Base-by-base conservation (phyloP, 2,797 vertebrate species). In the Synanceia verrucosa region DNA sequence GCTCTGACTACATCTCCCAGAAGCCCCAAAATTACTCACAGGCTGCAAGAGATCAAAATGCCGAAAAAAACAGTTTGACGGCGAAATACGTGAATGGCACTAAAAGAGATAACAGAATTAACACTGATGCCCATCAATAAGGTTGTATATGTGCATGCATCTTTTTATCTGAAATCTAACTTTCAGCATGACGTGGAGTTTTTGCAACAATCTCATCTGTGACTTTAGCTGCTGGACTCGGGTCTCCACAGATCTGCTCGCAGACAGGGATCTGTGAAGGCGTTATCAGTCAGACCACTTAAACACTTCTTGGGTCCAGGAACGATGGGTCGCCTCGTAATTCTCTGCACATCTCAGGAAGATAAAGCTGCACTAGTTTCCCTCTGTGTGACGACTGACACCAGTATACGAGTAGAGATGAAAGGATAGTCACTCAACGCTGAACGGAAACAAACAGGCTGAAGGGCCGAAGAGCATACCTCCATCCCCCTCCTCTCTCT, bases 371-470 rank as follows among this genome's bases (percentile, higher is more conserved):
- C 39, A 60, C 19, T 13, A 50, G 71, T 81, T 84, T 88, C 70
- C 74, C 68, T 68, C 70, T 58, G 76, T 86, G 84, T 87, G 82
- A 89, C 31, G 76, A 86, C 81, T 85, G 82, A 90, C 71, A 88
- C 85, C 88, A 83, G 81, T 82, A 86, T 80, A 81, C 75, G 76
- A 83, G 74, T 6, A 5, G 52, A 93, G 88, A 92, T 92, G 73
- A 91, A 92, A 90, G 85, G 87, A 82, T 79, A 85, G 76, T 70
- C 85, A 88, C 77, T 91, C 84, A 83, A 81, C 82, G 33, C 78
- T 67, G 61, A 88, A 86, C 66, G 82, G 88, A 92, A 92, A 91
- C 87, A 91, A 88, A 93, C 90, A 88, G 65, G 65, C 76, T 62
- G 56, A 63, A 60, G 74, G 80, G 87, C 73, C 71, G 48, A 58